phyloP scores from a whole-genome alignment of 2,113 vertebrate genomes.

The Platysternon megacephalum region DNA sequence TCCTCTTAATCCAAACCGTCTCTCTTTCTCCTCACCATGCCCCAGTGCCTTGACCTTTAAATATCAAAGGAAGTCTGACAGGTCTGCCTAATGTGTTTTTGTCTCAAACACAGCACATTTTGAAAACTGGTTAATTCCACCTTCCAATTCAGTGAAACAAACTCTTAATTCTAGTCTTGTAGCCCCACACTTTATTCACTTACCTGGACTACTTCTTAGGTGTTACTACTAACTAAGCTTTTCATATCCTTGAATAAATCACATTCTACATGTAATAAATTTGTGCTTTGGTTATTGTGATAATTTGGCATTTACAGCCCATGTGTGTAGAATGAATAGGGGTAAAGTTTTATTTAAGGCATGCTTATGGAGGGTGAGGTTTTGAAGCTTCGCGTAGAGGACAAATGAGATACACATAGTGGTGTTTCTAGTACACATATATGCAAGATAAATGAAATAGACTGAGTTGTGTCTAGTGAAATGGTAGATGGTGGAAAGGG shows the following conservation, averaged over 20 bases:
- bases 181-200: not conserved
- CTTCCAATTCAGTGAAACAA: not conserved
- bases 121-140: not conserved
- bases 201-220: not conserved
- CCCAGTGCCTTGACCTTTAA: not conserved
- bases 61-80: not conserved
- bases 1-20: not conserved
- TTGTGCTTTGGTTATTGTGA: not conserved
- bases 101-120: not conserved
- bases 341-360: not conserved
- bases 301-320: conserved; percentile 8
- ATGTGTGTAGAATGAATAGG: not conserved
- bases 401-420: not conserved
- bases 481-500: conserved; percentile 33
- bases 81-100: not conserved
- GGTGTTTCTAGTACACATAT: not conserved
- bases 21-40: not conserved
- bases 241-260: not conserved
- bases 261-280: not conserved
- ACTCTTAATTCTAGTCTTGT: not conserved
- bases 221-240: not conserved
- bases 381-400: not conserved
- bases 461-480: conserved; percentile 27
- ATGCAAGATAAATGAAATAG: not conserved
- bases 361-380: not conserved